Conservation (phyloP, 2,888 invertebrate genomes). For the Frankliniella intonsa region DNA sequence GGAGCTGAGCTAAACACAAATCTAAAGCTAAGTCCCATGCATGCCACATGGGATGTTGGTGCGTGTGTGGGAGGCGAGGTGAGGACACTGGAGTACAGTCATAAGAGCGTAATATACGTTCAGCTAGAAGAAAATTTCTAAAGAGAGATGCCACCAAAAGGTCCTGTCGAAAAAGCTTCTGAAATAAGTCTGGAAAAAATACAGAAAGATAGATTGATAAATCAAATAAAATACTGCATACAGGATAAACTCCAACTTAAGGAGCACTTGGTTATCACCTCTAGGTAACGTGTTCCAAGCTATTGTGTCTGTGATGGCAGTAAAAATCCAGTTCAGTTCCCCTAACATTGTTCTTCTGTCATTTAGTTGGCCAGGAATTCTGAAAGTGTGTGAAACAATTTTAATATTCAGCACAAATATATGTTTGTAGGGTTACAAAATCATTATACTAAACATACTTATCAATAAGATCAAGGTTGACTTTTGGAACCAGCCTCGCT, state of each 20-base stretch:
- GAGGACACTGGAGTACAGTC: constrained; percentile 95
- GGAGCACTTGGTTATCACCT: constrained; percentile 48
- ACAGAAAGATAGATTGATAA: not conserved
- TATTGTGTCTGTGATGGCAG: constrained; percentile 98
- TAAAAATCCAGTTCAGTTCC: constrained; percentile 99
- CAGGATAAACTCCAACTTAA: not conserved
- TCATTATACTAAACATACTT: constrained; percentile 58
- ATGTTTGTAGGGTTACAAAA: constrained; percentile 2
- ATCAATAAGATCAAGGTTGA: constrained; percentile 82
- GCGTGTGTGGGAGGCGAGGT: constrained; percentile 87
- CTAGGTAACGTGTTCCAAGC: constrained; percentile 96
- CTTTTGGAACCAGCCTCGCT: constrained; percentile 71
- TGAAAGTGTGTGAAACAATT: constrained; percentile 43
- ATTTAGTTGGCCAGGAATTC: constrained; percentile 91
- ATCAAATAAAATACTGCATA: not conserved
- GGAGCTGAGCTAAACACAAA: constrained; percentile 85
- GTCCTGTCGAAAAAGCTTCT: constrained; percentile 95
- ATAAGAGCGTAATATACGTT: constrained; percentile 90
- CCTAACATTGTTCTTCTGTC: constrained; percentile 96
- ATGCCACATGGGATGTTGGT: constrained; percentile 84
- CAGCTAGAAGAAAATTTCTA: constrained; percentile 93
- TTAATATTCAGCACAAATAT: constrained; percentile 31
- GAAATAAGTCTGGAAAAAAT: constrained; percentile 71
- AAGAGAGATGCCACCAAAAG: constrained; percentile 96
- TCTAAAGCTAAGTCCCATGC: constrained; percentile 98